phyloP scores from a whole-genome alignment of 2,888 invertebrate genomes.

The Magallana nippona region DNA sequence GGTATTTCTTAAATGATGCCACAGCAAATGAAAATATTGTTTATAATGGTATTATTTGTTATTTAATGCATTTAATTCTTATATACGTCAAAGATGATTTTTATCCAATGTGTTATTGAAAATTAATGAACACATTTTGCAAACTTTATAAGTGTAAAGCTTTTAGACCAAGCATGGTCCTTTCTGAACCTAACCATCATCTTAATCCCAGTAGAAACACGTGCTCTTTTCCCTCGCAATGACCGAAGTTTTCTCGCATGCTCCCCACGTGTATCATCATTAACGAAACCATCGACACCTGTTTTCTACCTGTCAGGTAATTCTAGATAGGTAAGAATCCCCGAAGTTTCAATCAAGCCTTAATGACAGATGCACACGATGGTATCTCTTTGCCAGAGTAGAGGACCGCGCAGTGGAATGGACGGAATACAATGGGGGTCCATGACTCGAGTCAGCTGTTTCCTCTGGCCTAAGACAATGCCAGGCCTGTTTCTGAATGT shows the following conservation, averaged over 20 bases:
- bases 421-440: background rate
- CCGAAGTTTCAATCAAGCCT: constrained; percentile 1
- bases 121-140: too few relatives aligned
- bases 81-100: too few relatives aligned
- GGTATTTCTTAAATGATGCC: too few relatives aligned
- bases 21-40: too few relatives aligned
- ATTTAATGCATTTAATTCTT: too few relatives aligned
- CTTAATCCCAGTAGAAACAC: background rate
- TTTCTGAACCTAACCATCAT: too few relatives aligned
- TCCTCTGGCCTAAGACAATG: constrained; percentile 12
- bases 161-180: too few relatives aligned
- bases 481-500: background rate
- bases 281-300: constrained; percentile 36
- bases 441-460: constrained; percentile 31
- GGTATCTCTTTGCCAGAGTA: constrained; percentile 11
- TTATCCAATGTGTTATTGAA: too few relatives aligned
- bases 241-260: constrained; percentile 9
- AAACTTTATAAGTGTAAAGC: too few relatives aligned
- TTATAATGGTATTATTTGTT: too few relatives aligned
- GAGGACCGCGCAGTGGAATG: background rate
- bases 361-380: constrained; percentile 32
- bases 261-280: constrained; percentile 32
- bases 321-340: constrained; percentile 23
- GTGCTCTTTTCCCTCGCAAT: background rate
- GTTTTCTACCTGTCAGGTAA: constrained; percentile 25